Percentiles rank a stretch among this genome's conserved stretches.
These are phyloP conservation scores for Orchesella cincta DNA, from an alignment of 1,140 invertebrate genomes.

Conservation along the genomic window DNA sequence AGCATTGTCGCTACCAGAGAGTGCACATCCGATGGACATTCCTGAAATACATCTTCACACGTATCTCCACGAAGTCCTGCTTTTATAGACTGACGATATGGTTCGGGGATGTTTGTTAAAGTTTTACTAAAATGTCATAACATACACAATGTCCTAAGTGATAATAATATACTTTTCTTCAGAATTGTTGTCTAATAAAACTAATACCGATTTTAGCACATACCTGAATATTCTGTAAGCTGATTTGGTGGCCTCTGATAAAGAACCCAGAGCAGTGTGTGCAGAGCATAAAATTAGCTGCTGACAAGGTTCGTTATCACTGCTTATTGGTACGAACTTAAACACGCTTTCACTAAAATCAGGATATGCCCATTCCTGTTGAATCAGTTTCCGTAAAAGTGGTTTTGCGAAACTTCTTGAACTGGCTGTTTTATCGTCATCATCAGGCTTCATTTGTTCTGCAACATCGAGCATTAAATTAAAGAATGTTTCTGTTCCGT, in stretches of 20 bases:
- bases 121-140: background rate
- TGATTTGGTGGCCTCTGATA: background rate
- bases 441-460: background rate
- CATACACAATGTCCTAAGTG: background rate
- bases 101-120: background rate
- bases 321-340: background rate
- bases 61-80: background rate
- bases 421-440: background rate
- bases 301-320: background rate
- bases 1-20: background rate
- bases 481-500: background rate
- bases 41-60: background rate
- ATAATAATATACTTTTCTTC: background rate
- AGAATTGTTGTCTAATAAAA: background rate
- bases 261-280: background rate
- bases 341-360: constrained; percentile 20
- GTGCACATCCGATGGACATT: background rate
- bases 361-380: constrained; percentile 1
- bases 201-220: background rate
- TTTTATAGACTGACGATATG: background rate
- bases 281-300: constrained; percentile 13
- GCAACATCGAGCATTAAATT: background rate
- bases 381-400: background rate
- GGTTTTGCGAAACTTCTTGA: background rate
- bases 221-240: constrained; percentile 21